Conservation (phyloP, 1,140 invertebrate genomes). For the Hyles vespertilio region DNA sequence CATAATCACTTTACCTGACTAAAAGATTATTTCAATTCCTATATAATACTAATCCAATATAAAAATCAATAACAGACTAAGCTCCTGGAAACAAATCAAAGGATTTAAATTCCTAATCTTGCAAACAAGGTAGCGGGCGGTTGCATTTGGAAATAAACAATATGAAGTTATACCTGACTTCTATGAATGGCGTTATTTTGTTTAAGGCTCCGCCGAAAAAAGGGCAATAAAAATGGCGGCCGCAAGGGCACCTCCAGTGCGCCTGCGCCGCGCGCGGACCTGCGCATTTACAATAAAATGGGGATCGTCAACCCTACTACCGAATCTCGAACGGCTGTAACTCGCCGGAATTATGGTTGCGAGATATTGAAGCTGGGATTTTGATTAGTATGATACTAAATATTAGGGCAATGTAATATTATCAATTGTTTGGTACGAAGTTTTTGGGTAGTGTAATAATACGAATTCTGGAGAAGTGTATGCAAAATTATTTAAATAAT, state of each 20-base stretch:
- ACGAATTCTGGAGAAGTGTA: too few species aligned
- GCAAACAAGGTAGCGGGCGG: constrained; percentile 21
- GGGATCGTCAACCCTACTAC: constrained; percentile 23
- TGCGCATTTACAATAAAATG: constrained; percentile 54
- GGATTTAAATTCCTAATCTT: constrained; percentile 17
- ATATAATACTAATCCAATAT: too few species aligned
- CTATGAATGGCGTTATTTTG: constrained; percentile 69
- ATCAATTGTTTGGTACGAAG: too few species aligned
- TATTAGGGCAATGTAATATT: too few species aligned
- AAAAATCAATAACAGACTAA: too few species aligned
- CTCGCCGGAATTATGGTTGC: not conserved
- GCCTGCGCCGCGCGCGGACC: constrained; percentile 56
- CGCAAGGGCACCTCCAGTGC: constrained; percentile 65
- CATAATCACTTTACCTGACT: too few species aligned
- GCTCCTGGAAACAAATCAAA: not conserved
- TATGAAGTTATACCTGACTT: constrained; percentile 67
- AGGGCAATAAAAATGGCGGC: constrained; percentile 67
- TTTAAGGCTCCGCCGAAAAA: constrained; percentile 54
- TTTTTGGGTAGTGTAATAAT: too few species aligned
- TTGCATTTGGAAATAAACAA: constrained; percentile 53
- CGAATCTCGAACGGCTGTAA: constrained; percentile 21
- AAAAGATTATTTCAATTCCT: too few species aligned
- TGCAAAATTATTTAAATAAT: too few species aligned
- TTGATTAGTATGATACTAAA: too few species aligned
- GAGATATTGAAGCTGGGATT: too few species aligned